Evolutionary conservation across 1,140 invertebrate species (phyloP).

Genomic region (Drosophila albomicans): DNA sequence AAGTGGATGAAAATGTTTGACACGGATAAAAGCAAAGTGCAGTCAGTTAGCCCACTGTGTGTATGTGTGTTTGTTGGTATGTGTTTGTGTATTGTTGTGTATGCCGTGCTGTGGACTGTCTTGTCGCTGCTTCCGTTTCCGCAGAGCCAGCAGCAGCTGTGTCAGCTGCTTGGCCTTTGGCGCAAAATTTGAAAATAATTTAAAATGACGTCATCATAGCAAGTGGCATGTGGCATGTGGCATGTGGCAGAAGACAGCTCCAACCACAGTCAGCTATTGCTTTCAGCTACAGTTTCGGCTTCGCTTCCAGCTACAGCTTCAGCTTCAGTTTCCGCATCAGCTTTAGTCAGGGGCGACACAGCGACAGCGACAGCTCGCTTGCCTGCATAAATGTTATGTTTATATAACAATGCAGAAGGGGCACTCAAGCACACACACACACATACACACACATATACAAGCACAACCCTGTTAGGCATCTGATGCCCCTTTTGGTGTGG

Average conservation of each 20-base stretch:
- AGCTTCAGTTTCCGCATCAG: neutral
- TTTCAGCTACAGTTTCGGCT: neutral
- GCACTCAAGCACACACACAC: neutral
- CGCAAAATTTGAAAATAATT: constrained; percentile 81
- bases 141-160: constrained; percentile 43
- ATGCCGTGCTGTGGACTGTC: constrained; percentile 68
- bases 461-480: constrained; percentile 1
- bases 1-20: constrained; percentile 83
- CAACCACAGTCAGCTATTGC: neutral
- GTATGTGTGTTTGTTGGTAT: neutral
- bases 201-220: constrained; percentile 69
- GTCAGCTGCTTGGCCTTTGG: constrained; percentile 63
- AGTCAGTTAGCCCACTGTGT: constrained; percentile 39
- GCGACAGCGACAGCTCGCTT: neutral
- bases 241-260: constrained; percentile 20
- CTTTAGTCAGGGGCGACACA: neutral
- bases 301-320: neutral
- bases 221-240: constrained; percentile 29
- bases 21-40: constrained; percentile 67
- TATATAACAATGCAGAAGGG: constrained; percentile 58
- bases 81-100: constrained; percentile 23
- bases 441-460: neutral
- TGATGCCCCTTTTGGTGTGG: neutral
- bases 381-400: constrained; percentile 55
- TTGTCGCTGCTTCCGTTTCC: constrained; percentile 74